phyloP scores from a whole-genome alignment of 2,888 invertebrate genomes.

The Drosophila anceps region DNA sequence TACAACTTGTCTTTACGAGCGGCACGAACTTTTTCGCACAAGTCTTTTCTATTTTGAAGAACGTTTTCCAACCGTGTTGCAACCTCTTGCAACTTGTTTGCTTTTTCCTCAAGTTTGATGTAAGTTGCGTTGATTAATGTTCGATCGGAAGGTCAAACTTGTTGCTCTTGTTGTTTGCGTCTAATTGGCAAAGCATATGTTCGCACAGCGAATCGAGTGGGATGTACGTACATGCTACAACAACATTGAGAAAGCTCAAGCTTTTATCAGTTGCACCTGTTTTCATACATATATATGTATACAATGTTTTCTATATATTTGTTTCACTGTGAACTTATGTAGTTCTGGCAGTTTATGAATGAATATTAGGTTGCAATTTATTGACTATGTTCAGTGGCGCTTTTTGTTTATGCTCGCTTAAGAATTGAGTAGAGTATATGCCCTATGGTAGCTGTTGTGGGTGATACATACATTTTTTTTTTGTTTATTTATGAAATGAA shows the following conservation, averaged over 20 bases:
- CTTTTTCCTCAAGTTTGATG: slow-evolving; percentile 1
- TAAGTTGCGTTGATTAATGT: slow-evolving; percentile 10
- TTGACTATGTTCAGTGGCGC: neutral
- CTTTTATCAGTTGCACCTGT: slow-evolving; percentile 12
- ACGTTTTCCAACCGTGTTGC: slow-evolving; percentile 1
- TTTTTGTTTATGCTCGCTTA: neutral
- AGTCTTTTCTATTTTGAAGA: neutral
- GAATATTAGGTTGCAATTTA: slow-evolving; percentile 9
- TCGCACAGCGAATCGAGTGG: neutral
- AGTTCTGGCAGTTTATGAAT: slow-evolving; percentile 5
- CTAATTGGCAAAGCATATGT: slow-evolving; percentile 7
- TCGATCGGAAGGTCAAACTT: slow-evolving; percentile 15
- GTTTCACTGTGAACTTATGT: slow-evolving; percentile 1
- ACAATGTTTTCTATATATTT: neutral
- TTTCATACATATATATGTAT: neutral
- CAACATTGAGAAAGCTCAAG: slow-evolving; percentile 7
- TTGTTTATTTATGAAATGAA: neutral
- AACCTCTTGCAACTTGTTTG: slow-evolving; percentile 16
- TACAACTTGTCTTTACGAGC: neutral
- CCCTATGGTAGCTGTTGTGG: neutral
- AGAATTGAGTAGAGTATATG: neutral
- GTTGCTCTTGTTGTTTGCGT: slow-evolving; percentile 1
- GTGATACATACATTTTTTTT: neutral
- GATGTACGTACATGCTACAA: too few relatives aligned
- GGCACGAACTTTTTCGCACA: neutral